Base-by-base conservation (phyloP, 30 jellyfish, hydroid and myxozoan genomes). In the Phacellophora camtschatica region DNA sequence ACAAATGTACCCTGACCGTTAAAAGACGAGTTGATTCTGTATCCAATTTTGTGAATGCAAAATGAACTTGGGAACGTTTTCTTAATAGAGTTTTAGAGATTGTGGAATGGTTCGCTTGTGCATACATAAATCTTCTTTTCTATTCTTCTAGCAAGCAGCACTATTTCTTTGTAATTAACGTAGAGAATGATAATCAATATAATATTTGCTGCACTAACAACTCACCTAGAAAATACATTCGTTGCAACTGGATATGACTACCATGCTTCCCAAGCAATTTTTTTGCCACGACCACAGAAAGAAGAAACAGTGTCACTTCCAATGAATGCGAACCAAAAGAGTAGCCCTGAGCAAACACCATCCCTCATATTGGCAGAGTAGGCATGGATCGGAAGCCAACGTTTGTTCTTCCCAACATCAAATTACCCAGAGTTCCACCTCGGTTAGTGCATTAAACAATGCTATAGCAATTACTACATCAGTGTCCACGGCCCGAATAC, bases 271-370 rank as follows among this genome's bases (percentile, higher is more conserved):
- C 73, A 72, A 5, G 45, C 20, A 41, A 51, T 72, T 28, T 33
- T 72, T 56, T 72, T 72, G 5, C 74, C 85, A 5, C 73, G 13
- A n/a, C 73, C 71, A 0, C 62, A 49, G 74, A 72, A 72, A 1
- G 74, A 48, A 0, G 73, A 72, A 48, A 72, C 85, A 13, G 85
- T 72, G 20, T 72, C 85, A 50, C 88, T 39, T 36, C 88, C 79
- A 5, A 68, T 56, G 54, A 75, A 57, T 55, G 77, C 77, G 19
- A 12, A 75, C 79, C 67, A 56, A 31, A 75, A 75, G 12, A 16
- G 68, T 34, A 75, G 24, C 22, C 79, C 77, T 2, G 16, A 4
- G 72, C 88, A 55, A 18, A 75, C 49, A 33, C 4, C 20, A 0
- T 71, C 59, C 16, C 72, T 4, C 71, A 71, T 12, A 2, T 42